Conservation (phyloP, 2,888 invertebrate species). For the Xanthostigma xanthostigma region DNA sequence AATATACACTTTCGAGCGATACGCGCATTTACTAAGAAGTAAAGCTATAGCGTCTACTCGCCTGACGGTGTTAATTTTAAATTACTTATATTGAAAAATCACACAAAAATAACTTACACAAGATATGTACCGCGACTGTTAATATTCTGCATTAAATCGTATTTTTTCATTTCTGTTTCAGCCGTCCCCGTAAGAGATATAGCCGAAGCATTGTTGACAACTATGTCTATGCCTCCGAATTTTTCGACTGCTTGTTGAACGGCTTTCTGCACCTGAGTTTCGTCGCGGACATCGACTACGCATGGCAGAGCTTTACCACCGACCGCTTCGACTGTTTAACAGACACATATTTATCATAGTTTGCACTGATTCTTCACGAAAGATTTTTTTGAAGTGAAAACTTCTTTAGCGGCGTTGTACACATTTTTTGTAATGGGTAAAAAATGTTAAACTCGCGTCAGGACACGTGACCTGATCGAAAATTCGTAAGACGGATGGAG, state of each 20-base stretch:
- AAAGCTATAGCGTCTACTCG: neutral
- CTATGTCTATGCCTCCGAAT: conserved; percentile 92
- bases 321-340: conserved; percentile 57
- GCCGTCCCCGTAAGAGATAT: conserved; percentile 72
- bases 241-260: conserved; percentile 59
- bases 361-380: neutral
- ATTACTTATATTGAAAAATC: neutral
- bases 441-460: too few relatives aligned
- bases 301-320: conserved; percentile 81
- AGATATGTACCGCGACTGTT: conserved; percentile 92
- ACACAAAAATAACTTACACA: conserved; percentile 46
- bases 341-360: conserved; percentile 6
- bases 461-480: too few relatives aligned
- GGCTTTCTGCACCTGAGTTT: conserved; percentile 54
- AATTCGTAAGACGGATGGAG: too few relatives aligned
- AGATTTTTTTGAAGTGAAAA: too few relatives aligned
- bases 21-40: too few relatives aligned
- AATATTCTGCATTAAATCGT: conserved; percentile 89
- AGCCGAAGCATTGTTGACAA: conserved; percentile 93
- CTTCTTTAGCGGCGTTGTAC: too few relatives aligned
- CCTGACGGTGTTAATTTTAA: neutral
- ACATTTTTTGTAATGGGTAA: too few relatives aligned
- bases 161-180: conserved; percentile 86
- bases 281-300: conserved; percentile 76
- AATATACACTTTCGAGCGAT: too few relatives aligned